phyloP scores from a whole-genome alignment of 2,888 invertebrate genomes.

The Cataglyphis cursor region DNA sequence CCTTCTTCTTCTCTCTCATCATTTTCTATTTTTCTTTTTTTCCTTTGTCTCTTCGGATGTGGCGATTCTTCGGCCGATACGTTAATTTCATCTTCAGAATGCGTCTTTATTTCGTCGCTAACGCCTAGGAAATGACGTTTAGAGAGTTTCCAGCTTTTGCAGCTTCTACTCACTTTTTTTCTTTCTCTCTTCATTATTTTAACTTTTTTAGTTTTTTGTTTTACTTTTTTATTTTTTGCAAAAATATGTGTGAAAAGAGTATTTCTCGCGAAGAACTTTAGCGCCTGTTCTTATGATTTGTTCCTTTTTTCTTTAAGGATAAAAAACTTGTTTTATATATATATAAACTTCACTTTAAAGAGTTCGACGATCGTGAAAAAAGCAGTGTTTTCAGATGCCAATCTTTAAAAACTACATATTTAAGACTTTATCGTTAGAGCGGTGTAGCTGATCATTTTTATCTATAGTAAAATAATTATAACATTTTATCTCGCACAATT shows the following conservation, averaged over 20 bases:
- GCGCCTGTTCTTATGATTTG: constrained; percentile 7
- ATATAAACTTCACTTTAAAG: constrained; percentile 19
- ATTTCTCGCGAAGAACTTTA: not conserved
- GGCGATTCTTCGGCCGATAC: constrained; percentile 49
- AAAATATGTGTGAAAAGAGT: constrained; percentile 22
- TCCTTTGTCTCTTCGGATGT: constrained; percentile 57
- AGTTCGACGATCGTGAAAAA: not conserved
- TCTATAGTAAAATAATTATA: not conserved
- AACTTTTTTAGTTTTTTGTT: constrained; percentile 37
- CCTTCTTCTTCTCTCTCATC: constrained; percentile 18
- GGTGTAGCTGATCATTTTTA: not conserved
- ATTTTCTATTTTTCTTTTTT: constrained; percentile 26
- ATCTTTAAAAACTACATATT: not conserved
- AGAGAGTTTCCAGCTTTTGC: not conserved
- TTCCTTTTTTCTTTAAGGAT: not conserved
- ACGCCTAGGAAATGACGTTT: constrained; percentile 19
- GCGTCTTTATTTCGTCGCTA: constrained; percentile 48
- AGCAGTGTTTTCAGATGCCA: not conserved
- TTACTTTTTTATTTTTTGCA: no score
- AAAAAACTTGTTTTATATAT: constrained; percentile 26
- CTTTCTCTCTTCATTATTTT: constrained; percentile 31
- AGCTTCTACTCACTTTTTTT: not conserved
- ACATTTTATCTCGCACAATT: not conserved
- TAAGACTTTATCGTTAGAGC: not conserved
- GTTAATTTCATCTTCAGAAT: constrained; percentile 62